phyloP scores from a whole-genome alignment of 2,113 vertebrate species.

The Heptranchias perlo region DNA sequence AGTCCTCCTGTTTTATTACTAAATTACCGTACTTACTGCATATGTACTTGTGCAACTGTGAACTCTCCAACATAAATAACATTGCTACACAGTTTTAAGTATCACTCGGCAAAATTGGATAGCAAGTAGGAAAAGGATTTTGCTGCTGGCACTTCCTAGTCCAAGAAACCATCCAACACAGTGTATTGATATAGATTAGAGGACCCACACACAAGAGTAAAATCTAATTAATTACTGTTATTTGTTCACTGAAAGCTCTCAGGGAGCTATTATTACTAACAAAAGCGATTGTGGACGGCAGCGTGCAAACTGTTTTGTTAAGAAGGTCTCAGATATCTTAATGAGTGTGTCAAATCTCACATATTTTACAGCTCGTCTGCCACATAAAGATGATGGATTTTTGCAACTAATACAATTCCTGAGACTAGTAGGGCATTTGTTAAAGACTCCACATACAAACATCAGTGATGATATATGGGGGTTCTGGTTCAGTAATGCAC shows the following conservation, averaged over 20 bases:
- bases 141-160: not conserved
- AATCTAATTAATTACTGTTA: not conserved
- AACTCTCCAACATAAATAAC: not conserved
- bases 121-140: not conserved
- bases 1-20: not conserved
- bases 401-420: not conserved
- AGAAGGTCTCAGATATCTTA: not conserved
- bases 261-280: not conserved
- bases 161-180: not conserved
- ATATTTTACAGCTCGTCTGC: not conserved
- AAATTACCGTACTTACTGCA: not conserved
- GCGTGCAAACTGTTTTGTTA: not conserved
- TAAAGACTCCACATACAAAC: not conserved
- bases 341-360: not conserved
- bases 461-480: not conserved
- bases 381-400: slow-evolving; percentile 6
- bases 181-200: not conserved
- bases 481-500: not conserved
- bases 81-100: not conserved
- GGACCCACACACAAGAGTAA: not conserved
- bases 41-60: not conserved
- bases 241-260: not conserved
- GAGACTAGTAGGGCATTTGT: not conserved
- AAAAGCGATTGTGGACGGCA: not conserved
- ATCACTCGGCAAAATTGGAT: too few relatives aligned